These are phyloP conservation scores for Andrena chrysosceles DNA, from an alignment of 2,888 invertebrate species.

Conservation along the genomic window DNA sequence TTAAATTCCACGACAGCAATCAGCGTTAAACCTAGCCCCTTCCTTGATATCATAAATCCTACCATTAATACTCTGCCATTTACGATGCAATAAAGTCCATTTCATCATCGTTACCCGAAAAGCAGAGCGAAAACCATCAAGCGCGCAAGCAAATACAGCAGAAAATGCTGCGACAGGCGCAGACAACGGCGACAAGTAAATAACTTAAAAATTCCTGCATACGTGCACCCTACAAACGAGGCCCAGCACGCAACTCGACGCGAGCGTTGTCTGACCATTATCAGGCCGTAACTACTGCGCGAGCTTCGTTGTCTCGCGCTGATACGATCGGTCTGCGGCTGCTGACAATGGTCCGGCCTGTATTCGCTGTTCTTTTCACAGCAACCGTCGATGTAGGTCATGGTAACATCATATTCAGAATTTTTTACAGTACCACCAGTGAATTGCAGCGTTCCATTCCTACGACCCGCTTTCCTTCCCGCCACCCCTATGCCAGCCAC, in stretches of 20 bases:
- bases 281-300: slow-evolving; percentile 62
- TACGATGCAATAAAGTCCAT: too few species aligned
- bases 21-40: too few species aligned
- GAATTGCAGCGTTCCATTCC: slow-evolving; percentile 39
- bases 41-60: too few species aligned
- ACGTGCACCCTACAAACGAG: slow-evolving; percentile 18
- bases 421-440: slow-evolving; percentile 49
- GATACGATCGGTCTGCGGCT: slow-evolving; percentile 65
- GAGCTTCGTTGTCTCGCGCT: slow-evolving; percentile 51
- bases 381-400: slow-evolving; percentile 65
- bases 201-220: slow-evolving; percentile 58
- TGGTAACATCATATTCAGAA: slow-evolving; percentile 67
- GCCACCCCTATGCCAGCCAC: slow-evolving; percentile 23
- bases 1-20: too few species aligned
- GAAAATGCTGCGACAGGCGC: neutral
- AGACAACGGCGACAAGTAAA: slow-evolving; percentile 29
- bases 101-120: neutral
- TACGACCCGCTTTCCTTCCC: slow-evolving; percentile 27
- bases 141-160: neutral
- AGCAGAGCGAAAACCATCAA: neutral
- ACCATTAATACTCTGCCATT: too few species aligned
- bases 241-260: slow-evolving; percentile 52
- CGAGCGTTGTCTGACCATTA: slow-evolving; percentile 58
- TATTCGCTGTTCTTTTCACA: slow-evolving; percentile 69
- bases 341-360: slow-evolving; percentile 62